phyloP scores from a whole-genome alignment of 2,888 invertebrate genomes.

The Torymus texanus region DNA sequence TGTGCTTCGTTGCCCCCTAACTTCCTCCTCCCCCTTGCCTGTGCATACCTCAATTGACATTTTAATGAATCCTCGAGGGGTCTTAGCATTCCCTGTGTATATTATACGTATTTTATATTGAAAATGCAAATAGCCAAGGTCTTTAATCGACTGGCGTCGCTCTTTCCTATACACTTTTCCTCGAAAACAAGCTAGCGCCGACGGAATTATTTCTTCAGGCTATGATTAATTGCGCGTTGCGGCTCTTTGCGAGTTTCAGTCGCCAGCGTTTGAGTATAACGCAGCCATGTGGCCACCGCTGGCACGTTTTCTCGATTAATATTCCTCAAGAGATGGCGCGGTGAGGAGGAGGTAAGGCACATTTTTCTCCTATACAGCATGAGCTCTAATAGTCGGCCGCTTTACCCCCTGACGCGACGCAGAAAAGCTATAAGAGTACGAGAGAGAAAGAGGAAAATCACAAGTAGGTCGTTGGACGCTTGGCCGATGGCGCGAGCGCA shows the following conservation, averaged over 20 bases:
- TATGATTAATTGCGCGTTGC: slow-evolving; percentile 42
- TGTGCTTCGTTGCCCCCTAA: slow-evolving; percentile 22
- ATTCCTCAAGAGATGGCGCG: slow-evolving; percentile 34
- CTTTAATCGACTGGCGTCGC: slow-evolving; percentile 28
- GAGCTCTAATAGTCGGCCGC: slow-evolving; percentile 32
- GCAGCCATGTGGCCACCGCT: slow-evolving; percentile 37
- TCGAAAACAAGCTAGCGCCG: slow-evolving; percentile 25
- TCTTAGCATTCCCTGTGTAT: not conserved
- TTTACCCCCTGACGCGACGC: slow-evolving; percentile 32
- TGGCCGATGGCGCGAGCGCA: not conserved
- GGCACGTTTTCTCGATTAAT: slow-evolving; percentile 52
- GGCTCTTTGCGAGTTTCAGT: not conserved
- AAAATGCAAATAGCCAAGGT: slow-evolving; percentile 47
- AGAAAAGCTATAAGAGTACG: slow-evolving; percentile 14
- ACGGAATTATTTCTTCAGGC: slow-evolving; percentile 34
- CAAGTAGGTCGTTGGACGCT: slow-evolving; percentile 18
- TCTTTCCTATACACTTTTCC: slow-evolving; percentile 7
- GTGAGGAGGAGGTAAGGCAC: too few species aligned
- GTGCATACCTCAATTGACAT: slow-evolving; percentile 52
- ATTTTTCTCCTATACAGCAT: slow-evolving; percentile 4
- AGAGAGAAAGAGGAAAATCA: slow-evolving; percentile 49
- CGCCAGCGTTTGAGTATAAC: not conserved
- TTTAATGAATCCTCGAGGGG: slow-evolving; percentile 53
- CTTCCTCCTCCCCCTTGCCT: not conserved
- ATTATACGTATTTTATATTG: slow-evolving; percentile 38